phyloP scores from a whole-genome alignment of 2,113 vertebrate species.

The Hassar affinis region DNA sequence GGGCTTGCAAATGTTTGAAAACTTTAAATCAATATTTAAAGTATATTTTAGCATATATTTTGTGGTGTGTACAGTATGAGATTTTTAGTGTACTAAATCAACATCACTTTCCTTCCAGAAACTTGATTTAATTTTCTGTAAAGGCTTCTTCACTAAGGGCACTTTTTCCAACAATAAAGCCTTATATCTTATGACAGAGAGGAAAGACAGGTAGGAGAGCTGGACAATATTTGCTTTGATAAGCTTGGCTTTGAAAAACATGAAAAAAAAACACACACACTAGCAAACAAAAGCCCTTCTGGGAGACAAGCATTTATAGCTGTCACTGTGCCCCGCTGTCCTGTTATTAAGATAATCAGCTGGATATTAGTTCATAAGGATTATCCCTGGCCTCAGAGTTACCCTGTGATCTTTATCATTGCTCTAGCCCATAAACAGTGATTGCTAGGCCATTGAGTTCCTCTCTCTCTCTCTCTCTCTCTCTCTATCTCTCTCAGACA shows the following conservation, averaged over 20 bases:
- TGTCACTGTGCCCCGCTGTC: slow-evolving; percentile 67
- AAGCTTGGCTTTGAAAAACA: slow-evolving; percentile 66
- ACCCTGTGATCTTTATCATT: slow-evolving; percentile 58
- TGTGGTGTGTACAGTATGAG: neutral
- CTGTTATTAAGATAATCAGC: slow-evolving; percentile 73
- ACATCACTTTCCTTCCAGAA: neutral
- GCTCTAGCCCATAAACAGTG: slow-evolving; percentile 6
- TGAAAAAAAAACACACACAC: slow-evolving; percentile 55
- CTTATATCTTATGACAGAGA: slow-evolving; percentile 7
- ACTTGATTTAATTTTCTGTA: neutral
- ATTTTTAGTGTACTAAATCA: neutral
- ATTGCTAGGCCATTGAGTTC: slow-evolving; percentile 41
- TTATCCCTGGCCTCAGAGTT: slow-evolving; percentile 56
- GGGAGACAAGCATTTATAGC: slow-evolving; percentile 68
- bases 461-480: slow-evolving; percentile 24
- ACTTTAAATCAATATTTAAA: neutral
- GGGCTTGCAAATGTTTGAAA: neutral
- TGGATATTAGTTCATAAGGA: slow-evolving; percentile 73
- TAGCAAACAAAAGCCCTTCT: slow-evolving; percentile 69
- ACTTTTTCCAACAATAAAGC: neutral
- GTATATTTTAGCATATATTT: neutral
- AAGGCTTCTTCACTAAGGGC: slow-evolving; percentile 5
- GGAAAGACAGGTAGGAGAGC: slow-evolving; percentile 15
- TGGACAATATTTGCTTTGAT: slow-evolving; percentile 74
- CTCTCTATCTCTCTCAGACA: neutral